Evolutionary conservation across 35 echinoderm and acorn worm genomes (phyloP), one percentile per base, ranked within the genome.

Genomic region (Acanthaster planci): DNA sequence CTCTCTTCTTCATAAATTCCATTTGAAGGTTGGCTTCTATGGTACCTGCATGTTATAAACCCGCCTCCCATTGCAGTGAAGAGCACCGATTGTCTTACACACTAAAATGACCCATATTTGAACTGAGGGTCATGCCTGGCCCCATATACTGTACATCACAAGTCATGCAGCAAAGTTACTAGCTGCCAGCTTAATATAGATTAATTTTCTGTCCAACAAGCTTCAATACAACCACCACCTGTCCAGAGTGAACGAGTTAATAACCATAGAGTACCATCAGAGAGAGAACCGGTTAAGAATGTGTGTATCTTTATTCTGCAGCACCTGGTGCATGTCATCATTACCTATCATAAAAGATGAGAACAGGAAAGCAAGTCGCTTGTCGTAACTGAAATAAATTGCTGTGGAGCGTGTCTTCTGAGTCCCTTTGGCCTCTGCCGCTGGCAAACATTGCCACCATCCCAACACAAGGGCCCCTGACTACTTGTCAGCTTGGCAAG

Each of bases 151-250:
- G 23, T 23, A 72, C 29, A 72, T 21, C 18, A 60, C 18, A 47
- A 0, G 0, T 31, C 64, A 34, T 72, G 64, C 64, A 35, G 15
- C 18, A 72, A 72, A 31, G 22, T 60, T 9, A 72, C 64, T 15
- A 26, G 22, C 64, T 72, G 64, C 64, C 64, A 72, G 64, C 64
- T 34, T 72, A 72, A 72, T 72, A 26, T 72, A 72, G 64, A 72
- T 72, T 31, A 72, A 72, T 72, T 27, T 26, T 72, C 64, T 26
- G 15, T 72, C 23, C 23, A 27, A 72, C 64, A 72, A 26, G 30
- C 64, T 31, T 10, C 34, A 36, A 34, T 72, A 72, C 64, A 31
- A 10, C 64, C 23, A 34, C 64, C 64, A 72, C 64, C 64, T 72
- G 64, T 72, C 34, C 64, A 12, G 4, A 12, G 42, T 47, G 12